A percentile compares a stretch with the other conserved stretches of the same genome.
Evolutionary conservation across 2,797 vertebrate species (phyloP).

Genomic region (Dromococcyx pavoninus): DNA sequence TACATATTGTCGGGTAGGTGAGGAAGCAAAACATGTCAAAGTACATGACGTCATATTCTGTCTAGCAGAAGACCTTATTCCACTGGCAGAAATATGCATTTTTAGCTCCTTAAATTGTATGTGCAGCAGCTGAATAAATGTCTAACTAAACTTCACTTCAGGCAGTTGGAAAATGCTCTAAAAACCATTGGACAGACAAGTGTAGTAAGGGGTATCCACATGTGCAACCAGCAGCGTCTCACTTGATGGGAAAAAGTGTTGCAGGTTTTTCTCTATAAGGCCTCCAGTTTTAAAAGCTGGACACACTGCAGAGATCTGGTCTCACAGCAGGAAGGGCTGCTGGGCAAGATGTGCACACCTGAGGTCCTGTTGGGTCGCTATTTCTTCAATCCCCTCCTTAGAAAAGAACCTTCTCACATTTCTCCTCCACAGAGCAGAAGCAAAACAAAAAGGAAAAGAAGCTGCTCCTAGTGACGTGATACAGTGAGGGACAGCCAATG

Average conservation of each 20-base stretch:
- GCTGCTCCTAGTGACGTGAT: not conserved
- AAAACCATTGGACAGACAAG: not conserved
- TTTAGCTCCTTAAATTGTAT: constrained; percentile 13
- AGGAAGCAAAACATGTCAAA: constrained; percentile 43
- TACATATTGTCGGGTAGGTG: constrained; percentile 23
- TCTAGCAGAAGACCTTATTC: constrained; percentile 7
- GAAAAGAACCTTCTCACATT: not conserved
- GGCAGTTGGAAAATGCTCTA: not conserved
- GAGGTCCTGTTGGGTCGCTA: not conserved
- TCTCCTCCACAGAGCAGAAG: not conserved
- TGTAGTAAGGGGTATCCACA: not conserved
- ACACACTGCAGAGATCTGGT: not conserved
- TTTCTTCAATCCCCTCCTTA: not conserved
- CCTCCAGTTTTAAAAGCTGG: not conserved
- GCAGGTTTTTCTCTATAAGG: not conserved
- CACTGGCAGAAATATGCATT: not conserved
- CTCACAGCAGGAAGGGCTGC: not conserved
- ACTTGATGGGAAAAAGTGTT: not conserved
- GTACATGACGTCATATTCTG: constrained; percentile 4
- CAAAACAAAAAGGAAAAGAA: not conserved
- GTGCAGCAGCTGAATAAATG: not conserved
- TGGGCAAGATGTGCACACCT: not conserved
- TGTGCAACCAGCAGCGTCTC: not conserved
- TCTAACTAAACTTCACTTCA: constrained; percentile 37
- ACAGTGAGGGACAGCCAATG: not conserved